phyloP scores from a whole-genome alignment of 2,113 vertebrate genomes.

The Odobenus rosmarus region DNA sequence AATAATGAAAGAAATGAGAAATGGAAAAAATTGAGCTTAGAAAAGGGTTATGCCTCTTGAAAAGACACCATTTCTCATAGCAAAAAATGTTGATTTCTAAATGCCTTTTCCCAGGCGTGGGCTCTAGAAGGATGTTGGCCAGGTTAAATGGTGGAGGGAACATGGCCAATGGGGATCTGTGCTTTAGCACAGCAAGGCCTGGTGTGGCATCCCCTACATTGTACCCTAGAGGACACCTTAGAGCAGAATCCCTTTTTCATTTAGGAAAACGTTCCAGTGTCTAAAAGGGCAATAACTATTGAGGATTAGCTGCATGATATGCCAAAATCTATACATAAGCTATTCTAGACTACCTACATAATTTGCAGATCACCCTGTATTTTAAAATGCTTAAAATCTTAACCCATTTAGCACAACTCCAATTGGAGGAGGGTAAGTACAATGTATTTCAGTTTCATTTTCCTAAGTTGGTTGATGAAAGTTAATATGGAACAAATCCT shows the following conservation, averaged over 20 bases:
- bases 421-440: not conserved
- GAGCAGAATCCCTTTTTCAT: not conserved
- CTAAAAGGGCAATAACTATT: not conserved
- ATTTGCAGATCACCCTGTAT: not conserved
- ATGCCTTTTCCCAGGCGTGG: not conserved
- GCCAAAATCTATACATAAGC: not conserved
- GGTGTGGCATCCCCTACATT: not conserved
- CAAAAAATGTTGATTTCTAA: constrained; percentile 38
- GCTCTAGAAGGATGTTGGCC: constrained; percentile 34
- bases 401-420: not conserved
- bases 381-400: not conserved
- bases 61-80: constrained; percentile 9
- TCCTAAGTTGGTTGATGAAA: not conserved
- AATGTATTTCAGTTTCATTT: not conserved
- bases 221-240: not conserved
- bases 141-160: not conserved
- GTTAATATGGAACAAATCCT: not conserved
- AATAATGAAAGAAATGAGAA: not conserved
- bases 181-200: not conserved
- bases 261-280: not conserved
- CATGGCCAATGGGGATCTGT: not conserved
- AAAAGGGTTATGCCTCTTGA: constrained; percentile 10
- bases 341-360: not conserved
- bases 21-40: not conserved
- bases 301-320: not conserved